Base-by-base conservation (phyloP, 2,113 vertebrate species). In the Etia nguti region DNA sequence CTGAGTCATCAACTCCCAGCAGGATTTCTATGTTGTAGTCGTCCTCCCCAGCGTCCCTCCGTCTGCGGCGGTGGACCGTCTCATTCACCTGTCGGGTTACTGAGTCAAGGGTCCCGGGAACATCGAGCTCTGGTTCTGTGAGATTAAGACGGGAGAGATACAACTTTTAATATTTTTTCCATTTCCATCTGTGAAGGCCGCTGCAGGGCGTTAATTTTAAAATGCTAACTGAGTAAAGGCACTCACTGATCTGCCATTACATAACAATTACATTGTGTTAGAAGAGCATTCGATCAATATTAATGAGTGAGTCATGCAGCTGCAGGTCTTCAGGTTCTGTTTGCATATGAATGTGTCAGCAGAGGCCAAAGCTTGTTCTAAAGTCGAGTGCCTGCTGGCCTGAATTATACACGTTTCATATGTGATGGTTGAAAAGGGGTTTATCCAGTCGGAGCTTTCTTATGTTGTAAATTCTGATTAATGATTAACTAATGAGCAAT, bases 21-120 rank as follows among this genome's bases (percentile, higher is more conserved):
- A 99, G 97, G 90, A 99, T 97, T 91, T 99, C 99, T 0, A 99
- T 99, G 95, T 98, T 99, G 96, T 99, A 99, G 94, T 98, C 97
- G 0, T 96, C 92, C 0, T 97, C 97, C 0, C 97, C 97, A 0
- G 96, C 95, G 0, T 99, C 97, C 38, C 99, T 94, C 11, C 97
- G 97, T 1, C 4, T 94, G 2, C 4, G 96, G 80, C 24, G 86
- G 10, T 94, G 92, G 54, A 96, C 81, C 0, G 96, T 97, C 31
- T 96, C 94, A 1, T 98, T 98, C 80, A 99, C 93, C 85, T 96
- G 97, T 88, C 90, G 95, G 81, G 94, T 93, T 0, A 97, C 2
- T 1, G 95, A 92, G 43, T 97, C 94, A 2, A 99, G 95, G 1
- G 86, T 91, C 12, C 89, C 89, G 0, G 95, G 92, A 6, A 96